A percentile compares a stretch with the other conserved stretches of the same genome.
Conservation (phyloP, 92 coral and sea anemone species). For the Palythoa heliodiscus region DNA sequence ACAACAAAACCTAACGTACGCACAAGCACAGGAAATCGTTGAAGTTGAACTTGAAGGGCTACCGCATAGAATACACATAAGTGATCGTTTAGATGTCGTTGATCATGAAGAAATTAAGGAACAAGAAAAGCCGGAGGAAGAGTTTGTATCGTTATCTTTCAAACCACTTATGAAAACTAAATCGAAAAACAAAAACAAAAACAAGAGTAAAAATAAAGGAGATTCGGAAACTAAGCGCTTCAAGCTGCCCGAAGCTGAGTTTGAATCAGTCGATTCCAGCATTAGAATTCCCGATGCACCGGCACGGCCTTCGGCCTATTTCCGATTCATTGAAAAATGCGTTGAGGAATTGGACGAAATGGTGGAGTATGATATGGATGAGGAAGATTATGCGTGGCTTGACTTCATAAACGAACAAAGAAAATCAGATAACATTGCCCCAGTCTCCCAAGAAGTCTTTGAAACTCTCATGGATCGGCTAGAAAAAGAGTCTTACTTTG, state of each 20-base stretch:
- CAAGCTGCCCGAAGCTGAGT: constrained; percentile 76
- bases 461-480: constrained; percentile 96
- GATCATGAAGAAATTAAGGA: constrained; percentile 70
- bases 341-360: constrained; percentile 98
- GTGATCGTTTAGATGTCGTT: constrained; percentile 73
- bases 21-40: constrained; percentile 97
- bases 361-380: constrained; percentile 98
- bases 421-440: constrained; percentile 87
- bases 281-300: constrained; percentile 93
- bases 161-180: constrained; percentile 86
- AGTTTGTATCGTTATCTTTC: constrained; percentile 62
- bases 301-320: constrained; percentile 87
- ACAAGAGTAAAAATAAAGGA: constrained; percentile 60
- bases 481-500: constrained; percentile 97
- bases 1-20: constrained; percentile 98
- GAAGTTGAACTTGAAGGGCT: constrained; percentile 96
- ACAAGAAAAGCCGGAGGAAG: constrained; percentile 66
- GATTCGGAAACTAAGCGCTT: constrained; percentile 53
- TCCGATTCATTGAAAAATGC: constrained; percentile 95
- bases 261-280: constrained; percentile 61
- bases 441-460: constrained; percentile 98
- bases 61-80: constrained; percentile 89
- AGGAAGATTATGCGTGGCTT: constrained; percentile 94
- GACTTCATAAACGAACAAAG: constrained; percentile 91
- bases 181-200: constrained; percentile 76